These are phyloP conservation scores for Microtus montanus DNA, from an alignment of 2,113 vertebrate genomes.

Conservation along the genomic window DNA sequence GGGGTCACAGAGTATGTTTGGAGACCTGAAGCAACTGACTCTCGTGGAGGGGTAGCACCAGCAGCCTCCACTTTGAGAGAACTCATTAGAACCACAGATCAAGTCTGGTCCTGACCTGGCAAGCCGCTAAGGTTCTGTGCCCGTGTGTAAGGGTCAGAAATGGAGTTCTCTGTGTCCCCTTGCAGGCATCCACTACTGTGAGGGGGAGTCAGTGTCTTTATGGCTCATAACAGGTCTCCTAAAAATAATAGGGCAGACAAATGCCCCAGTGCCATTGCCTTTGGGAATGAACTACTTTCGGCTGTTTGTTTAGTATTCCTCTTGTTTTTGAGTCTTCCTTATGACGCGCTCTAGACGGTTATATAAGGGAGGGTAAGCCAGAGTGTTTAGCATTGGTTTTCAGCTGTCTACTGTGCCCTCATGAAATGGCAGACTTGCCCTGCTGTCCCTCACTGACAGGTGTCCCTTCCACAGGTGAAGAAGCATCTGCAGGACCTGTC, in stretches of 20 bases:
- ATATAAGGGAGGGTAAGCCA: fast-evolving
- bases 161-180: neutral
- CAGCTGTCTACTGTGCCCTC: neutral
- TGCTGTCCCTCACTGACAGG: neutral
- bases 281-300: fast-evolving
- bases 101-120: neutral
- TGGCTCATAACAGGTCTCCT: neutral
- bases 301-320: neutral
- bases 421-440: too few relatives aligned
- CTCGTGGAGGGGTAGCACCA: neutral
- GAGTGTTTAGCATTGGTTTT: fast-evolving
- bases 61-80: neutral
- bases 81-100: neutral
- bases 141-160: neutral
- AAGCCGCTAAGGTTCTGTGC: neutral
- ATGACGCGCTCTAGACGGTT: fast-evolving
- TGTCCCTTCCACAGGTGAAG: slow-evolving; percentile 89
- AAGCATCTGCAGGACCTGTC: slow-evolving; percentile 96
- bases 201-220: neutral
- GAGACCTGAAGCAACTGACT: neutral
- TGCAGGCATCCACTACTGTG: neutral
- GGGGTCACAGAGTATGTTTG: neutral
- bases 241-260: neutral
- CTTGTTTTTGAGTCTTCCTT: fast-evolving
- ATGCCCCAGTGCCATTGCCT: fast-evolving